Conservation (phyloP, 2,113 vertebrate genomes). For the Lophochroa leadbeateri region DNA sequence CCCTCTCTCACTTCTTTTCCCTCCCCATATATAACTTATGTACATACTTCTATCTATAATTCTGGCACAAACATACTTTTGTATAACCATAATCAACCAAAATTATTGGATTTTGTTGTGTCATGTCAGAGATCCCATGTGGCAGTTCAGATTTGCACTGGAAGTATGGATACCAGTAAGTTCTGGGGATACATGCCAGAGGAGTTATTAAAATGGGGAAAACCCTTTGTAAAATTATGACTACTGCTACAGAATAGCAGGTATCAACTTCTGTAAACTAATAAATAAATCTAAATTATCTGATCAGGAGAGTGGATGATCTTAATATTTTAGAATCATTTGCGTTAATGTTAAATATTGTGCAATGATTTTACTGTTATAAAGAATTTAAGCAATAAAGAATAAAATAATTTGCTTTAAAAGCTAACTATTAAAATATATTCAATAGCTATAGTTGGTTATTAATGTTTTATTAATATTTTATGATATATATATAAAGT, state of each 20-base stretch:
- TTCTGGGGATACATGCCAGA: slow-evolving; percentile 74
- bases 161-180: slow-evolving; percentile 40
- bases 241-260: slow-evolving; percentile 65
- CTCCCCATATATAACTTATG: not conserved
- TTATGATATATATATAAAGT: not conserved
- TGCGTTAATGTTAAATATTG: not conserved
- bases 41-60: not conserved
- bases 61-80: slow-evolving; percentile 75
- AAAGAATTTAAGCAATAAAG: not conserved
- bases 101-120: slow-evolving; percentile 72
- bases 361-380: not conserved
- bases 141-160: slow-evolving; percentile 56
- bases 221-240: slow-evolving; percentile 44
- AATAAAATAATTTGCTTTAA: not conserved
- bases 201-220: slow-evolving; percentile 76
- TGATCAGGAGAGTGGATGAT: not conserved
- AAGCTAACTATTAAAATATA: not conserved
- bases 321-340: not conserved
- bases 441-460: not conserved
- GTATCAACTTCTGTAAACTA: not conserved
- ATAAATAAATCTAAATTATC: not conserved
- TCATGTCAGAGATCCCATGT: slow-evolving; percentile 69
- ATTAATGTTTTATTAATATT: not conserved
- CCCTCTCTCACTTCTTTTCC: not conserved
- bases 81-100: slow-evolving; percentile 70